A percentile compares a stretch with the other conserved stretches of the same genome.
These are phyloP conservation scores for Coregonus ussuriensis DNA, from an alignment of 2,797 vertebrate species.

Conservation along the genomic window DNA sequence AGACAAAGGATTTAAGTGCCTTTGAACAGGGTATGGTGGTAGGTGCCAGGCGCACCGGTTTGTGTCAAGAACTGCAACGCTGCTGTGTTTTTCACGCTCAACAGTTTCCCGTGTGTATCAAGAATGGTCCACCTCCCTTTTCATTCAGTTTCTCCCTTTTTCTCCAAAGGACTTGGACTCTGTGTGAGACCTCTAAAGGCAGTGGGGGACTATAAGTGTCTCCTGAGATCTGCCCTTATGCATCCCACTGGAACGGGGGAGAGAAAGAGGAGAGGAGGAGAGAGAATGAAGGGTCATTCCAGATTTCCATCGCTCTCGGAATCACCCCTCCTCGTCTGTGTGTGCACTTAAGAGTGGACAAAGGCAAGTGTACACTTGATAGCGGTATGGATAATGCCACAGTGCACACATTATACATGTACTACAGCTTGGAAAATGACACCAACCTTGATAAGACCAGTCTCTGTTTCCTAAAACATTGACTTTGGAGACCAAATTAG, in stretches of 20 bases:
- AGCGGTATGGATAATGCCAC: background rate
- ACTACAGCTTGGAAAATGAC: background rate
- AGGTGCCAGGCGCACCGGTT: too few relatives aligned
- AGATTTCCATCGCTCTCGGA: background rate
- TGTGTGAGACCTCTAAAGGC: background rate
- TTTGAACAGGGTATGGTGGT: too few relatives aligned
- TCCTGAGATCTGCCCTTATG: constrained; percentile 2
- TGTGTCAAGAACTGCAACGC: too few relatives aligned
- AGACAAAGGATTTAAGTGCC: too few relatives aligned
- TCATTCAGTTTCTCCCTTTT: too few relatives aligned
- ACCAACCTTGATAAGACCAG: background rate
- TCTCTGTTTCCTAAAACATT: background rate
- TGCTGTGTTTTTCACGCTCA: too few relatives aligned
- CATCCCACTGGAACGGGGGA: background rate
- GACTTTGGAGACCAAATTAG: background rate
- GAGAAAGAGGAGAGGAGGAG: constrained; percentile 11
- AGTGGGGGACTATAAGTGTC: constrained; percentile 16
- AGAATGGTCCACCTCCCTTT: too few relatives aligned
- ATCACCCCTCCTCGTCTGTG: background rate
- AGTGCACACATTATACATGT: background rate
- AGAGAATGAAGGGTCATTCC: background rate
- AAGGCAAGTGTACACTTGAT: background rate
- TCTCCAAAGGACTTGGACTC: too few relatives aligned
- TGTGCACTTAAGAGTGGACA: background rate
- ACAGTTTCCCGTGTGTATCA: too few relatives aligned